These are phyloP conservation scores for Drosophila ananassae DNA, from an alignment of 1,140 invertebrate species.

Conservation along the genomic window DNA sequence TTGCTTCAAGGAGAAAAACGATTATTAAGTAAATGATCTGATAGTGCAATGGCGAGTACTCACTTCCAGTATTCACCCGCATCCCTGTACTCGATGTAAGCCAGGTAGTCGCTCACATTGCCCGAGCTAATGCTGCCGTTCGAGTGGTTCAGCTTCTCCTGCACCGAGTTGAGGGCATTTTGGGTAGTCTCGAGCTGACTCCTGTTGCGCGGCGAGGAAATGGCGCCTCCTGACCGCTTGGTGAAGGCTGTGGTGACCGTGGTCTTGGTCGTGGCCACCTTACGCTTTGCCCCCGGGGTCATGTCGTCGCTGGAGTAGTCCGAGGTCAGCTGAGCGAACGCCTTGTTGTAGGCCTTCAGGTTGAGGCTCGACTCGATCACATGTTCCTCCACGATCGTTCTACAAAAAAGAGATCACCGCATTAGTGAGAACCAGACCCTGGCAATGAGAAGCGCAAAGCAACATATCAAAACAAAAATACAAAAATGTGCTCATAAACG, in stretches of 20 bases:
- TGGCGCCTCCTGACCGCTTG: constrained; percentile 49
- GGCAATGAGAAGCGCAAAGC: constrained; percentile 26
- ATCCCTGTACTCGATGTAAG: constrained; percentile 86
- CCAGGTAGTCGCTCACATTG: constrained; percentile 84
- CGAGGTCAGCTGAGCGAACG: constrained; percentile 48
- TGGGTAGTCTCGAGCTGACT: constrained; percentile 65
- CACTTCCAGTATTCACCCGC: constrained; percentile 89
- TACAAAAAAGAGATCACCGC: constrained; percentile 37
- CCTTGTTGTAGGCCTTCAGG: constrained; percentile 51
- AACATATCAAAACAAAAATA: constrained; percentile 68
- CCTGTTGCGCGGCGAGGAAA: constrained; percentile 64
- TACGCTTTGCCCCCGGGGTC: constrained; percentile 48
- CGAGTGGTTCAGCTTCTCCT: constrained; percentile 68
- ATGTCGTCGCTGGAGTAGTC: constrained; percentile 64
- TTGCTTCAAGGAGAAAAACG: constrained; percentile 84
- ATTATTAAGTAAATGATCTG: neutral
- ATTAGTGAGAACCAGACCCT: constrained; percentile 10
- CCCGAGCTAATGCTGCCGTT: constrained; percentile 59
- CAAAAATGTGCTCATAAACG: constrained; percentile 54
- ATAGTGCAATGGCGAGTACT: constrained; percentile 66
- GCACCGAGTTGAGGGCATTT: constrained; percentile 67
- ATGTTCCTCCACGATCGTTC: constrained; percentile 77
- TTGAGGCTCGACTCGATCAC: constrained; percentile 50
- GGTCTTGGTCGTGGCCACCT: constrained; percentile 21
- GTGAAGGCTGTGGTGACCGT: constrained; percentile 51